Percentiles rank a stretch among this genome's conserved stretches.
These are phyloP conservation scores for Babyrousa celebensis DNA, from an alignment of 2,797 vertebrate species.

Conservation along the genomic window DNA sequence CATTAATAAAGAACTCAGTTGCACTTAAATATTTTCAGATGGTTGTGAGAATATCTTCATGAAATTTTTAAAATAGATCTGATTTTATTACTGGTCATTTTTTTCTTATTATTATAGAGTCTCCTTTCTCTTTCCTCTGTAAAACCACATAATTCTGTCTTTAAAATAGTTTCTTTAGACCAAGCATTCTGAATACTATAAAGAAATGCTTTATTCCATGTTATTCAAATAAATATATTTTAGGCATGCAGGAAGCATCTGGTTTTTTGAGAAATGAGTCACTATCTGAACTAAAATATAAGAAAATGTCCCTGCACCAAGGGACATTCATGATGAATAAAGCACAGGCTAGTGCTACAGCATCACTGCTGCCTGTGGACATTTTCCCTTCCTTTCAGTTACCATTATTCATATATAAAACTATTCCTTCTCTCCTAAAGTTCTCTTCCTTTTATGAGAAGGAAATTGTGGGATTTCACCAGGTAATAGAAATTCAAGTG, in stretches of 20 bases:
- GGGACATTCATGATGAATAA: not conserved
- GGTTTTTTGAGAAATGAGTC: conserved; percentile 11
- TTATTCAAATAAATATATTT: not conserved
- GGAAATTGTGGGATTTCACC: not conserved
- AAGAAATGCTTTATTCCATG: conserved; percentile 3
- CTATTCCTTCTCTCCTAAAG: not conserved
- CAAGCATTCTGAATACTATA: not conserved
- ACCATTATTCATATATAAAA: not conserved
- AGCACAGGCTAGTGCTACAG: not conserved
- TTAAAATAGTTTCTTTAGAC: not conserved
- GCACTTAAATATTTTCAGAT: not conserved
- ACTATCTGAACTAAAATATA: conserved; percentile 36
- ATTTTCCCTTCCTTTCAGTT: not conserved
- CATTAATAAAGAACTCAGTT: not conserved
- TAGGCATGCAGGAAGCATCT: not conserved
- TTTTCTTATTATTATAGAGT: not conserved
- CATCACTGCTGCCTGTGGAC: not conserved
- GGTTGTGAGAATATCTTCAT: not conserved
- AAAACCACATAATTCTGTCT: conserved; percentile 43
- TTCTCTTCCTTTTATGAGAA: not conserved
- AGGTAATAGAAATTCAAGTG: not conserved
- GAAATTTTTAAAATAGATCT: not conserved
- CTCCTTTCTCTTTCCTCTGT: conserved; percentile 22
- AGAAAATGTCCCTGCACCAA: not conserved
- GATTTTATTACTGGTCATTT: not conserved